Evolutionary conservation across 2,888 invertebrate genomes (phyloP).

Genomic region (Trachelus stipa): DNA sequence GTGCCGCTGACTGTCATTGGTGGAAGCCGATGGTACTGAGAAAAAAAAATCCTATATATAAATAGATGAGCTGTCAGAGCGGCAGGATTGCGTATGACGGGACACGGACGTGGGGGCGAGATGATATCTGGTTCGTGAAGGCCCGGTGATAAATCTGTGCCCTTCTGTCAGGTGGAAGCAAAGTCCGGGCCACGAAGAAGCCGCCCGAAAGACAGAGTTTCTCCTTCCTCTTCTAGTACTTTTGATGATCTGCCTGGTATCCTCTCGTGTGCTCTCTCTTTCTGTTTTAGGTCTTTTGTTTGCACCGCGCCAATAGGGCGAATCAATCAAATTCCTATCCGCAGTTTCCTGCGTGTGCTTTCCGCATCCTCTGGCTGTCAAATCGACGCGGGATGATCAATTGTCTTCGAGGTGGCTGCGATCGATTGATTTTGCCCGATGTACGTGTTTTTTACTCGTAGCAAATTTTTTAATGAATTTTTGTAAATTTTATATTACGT

Average conservation of each 20-base stretch:
- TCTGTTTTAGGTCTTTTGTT: background rate
- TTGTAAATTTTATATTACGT: background rate
- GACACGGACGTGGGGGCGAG: conserved; percentile 50
- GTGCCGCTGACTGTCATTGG: background rate
- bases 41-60: conserved; percentile 47
- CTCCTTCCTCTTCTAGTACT: background rate
- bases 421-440: background rate
- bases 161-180: conserved; percentile 51
- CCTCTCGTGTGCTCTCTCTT: background rate
- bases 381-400: background rate
- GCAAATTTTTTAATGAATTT: background rate
- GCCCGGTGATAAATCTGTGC: conserved; percentile 62
- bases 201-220: conserved; percentile 9
- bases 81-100: conserved; percentile 51
- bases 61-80: conserved; percentile 54
- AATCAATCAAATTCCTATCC: conserved; percentile 48
- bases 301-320: conserved; percentile 33
- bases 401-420: background rate
- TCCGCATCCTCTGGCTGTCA: background rate
- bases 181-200: conserved; percentile 16
- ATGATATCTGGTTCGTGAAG: conserved; percentile 62
- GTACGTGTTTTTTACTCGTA: background rate
- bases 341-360: background rate
- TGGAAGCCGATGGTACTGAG: conserved; percentile 26
- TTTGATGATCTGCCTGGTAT: background rate